These are phyloP conservation scores for Cheilosia vulpina DNA, from an alignment of 2,888 invertebrate genomes.

Conservation along the genomic window DNA sequence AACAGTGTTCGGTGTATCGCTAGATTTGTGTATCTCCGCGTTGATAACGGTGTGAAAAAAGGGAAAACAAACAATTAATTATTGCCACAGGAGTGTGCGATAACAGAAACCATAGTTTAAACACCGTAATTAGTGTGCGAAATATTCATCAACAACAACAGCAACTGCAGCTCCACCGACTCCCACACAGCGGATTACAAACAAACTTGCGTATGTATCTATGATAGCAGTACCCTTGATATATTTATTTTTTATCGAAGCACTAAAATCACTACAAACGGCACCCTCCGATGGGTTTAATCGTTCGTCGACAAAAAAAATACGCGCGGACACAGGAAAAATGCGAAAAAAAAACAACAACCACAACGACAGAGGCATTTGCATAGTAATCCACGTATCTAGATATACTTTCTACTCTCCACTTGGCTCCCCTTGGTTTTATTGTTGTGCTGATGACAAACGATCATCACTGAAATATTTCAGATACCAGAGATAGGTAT, in stretches of 20 bases:
- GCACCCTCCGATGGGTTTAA: slow-evolving; percentile 47
- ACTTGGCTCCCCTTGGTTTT: slow-evolving; percentile 16
- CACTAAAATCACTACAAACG: slow-evolving; percentile 46
- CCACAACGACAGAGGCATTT: slow-evolving; percentile 57
- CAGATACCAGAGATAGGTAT: slow-evolving; percentile 32
- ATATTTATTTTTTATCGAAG: slow-evolving; percentile 3
- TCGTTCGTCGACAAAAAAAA: slow-evolving; percentile 5
- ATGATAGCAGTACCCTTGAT: neutral
- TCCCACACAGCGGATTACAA: slow-evolving; percentile 38
- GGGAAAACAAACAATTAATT: slow-evolving; percentile 29
- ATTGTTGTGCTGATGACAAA: slow-evolving; percentile 44
- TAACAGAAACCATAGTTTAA: slow-evolving; percentile 27
- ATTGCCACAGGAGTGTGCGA: slow-evolving; percentile 42
- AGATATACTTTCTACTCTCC: slow-evolving; percentile 47
- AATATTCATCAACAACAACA: slow-evolving; percentile 10
- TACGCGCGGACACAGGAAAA: slow-evolving; percentile 8
- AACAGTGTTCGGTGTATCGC: slow-evolving; percentile 34
- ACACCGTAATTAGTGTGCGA: slow-evolving; percentile 28
- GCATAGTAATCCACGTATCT: slow-evolving; percentile 49
- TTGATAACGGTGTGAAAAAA: slow-evolving; percentile 35
- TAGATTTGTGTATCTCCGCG: slow-evolving; percentile 29
- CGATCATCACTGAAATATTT: slow-evolving; percentile 44
- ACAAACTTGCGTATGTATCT: slow-evolving; percentile 51
- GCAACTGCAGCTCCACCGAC: slow-evolving; percentile 6
- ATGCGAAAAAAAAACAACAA: slow-evolving; percentile 15